phyloP scores from a whole-genome alignment of 1,140 invertebrate species.

The Gonatopus flavifemur region DNA sequence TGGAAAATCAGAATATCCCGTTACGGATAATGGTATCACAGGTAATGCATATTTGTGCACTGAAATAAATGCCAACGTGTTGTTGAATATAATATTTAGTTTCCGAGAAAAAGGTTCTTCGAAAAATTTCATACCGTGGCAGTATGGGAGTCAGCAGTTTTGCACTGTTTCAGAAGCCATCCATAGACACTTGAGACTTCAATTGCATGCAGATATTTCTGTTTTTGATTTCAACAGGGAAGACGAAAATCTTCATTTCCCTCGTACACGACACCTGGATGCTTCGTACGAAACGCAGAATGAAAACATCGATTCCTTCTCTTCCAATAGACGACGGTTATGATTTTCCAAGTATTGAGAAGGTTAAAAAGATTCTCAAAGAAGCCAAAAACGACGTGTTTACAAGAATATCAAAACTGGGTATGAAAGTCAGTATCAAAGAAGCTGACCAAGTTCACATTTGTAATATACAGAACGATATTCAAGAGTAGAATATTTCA shows the following conservation, averaged over 20 bases:
- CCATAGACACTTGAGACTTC: slow-evolving; percentile 1
- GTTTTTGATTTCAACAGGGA: slow-evolving; percentile 5
- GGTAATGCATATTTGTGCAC: slow-evolving; percentile 14
- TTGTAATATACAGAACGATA: too few relatives aligned
- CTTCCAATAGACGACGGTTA: not conserved
- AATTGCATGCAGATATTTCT: slow-evolving; percentile 7
- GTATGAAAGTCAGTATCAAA: not conserved
- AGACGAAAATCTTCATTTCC: slow-evolving; percentile 3
- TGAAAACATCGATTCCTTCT: not conserved
- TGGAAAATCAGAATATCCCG: not conserved
- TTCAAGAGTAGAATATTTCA: too few relatives aligned
- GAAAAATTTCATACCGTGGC: slow-evolving; percentile 6
- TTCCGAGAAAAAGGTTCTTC: not conserved
- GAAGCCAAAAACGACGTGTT: slow-evolving; percentile 3
- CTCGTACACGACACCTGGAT: slow-evolving; percentile 1
- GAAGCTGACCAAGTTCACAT: too few relatives aligned
- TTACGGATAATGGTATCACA: slow-evolving; percentile 17
- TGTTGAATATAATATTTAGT: slow-evolving; percentile 1
- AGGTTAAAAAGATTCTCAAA: slow-evolving; percentile 3
- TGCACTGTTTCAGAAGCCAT: slow-evolving; percentile 6
- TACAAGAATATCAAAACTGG: not conserved
- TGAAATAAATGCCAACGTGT: slow-evolving; percentile 14
- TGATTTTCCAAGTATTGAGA: not conserved
- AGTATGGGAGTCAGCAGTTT: slow-evolving; percentile 6
- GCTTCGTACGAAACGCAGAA: slow-evolving; percentile 7